Percentiles rank a stretch among this genome's conserved stretches.
Conservation (phyloP, 2,888 invertebrate species). For the Merodon equestris region DNA sequence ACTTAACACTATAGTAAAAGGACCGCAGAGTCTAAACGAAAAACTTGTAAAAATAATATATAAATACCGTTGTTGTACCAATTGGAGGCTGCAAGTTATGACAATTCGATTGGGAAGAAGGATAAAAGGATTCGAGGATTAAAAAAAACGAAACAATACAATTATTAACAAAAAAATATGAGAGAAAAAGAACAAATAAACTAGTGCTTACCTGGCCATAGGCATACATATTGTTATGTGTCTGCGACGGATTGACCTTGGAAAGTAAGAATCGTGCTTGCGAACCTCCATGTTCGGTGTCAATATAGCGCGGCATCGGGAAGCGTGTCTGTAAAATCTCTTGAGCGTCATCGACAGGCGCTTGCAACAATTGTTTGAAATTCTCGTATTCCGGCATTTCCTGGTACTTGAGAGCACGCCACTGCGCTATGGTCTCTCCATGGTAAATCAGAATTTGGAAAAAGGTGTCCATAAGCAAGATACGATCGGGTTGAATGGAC, state of each 20-base stretch:
- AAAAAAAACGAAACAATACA: conserved; percentile 47
- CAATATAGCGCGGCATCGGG: conserved; percentile 99
- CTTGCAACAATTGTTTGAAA: conserved; percentile 94
- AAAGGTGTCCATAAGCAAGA: conserved; percentile 99
- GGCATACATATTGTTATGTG: conserved; percentile 99
- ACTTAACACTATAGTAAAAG: too few relatives aligned
- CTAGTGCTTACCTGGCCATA: conserved; percentile 86
- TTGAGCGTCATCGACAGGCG: conserved; percentile 98
- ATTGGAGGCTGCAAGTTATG: conserved; percentile 74
- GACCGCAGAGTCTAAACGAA: background rate
- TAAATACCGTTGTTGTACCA: conserved; percentile 78
- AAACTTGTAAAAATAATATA: conserved; percentile 54
- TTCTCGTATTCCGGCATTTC: conserved; percentile 98
- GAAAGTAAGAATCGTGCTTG: conserved; percentile 99
- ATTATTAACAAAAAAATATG: conserved; percentile 29
- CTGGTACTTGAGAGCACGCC: conserved; percentile 97
- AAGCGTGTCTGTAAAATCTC: conserved; percentile 97
- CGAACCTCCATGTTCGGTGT: conserved; percentile 99
- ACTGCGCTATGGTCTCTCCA: conserved; percentile 99
- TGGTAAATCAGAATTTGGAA: conserved; percentile 99
- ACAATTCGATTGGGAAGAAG: conserved; percentile 62
- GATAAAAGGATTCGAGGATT: conserved; percentile 40
- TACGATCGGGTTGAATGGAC: conserved; percentile 97
- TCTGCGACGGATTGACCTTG: conserved; percentile 99
- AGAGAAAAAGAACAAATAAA: conserved; percentile 28